Conservation (phyloP, 2,888 invertebrate species). For the Cerastoderma edule region DNA sequence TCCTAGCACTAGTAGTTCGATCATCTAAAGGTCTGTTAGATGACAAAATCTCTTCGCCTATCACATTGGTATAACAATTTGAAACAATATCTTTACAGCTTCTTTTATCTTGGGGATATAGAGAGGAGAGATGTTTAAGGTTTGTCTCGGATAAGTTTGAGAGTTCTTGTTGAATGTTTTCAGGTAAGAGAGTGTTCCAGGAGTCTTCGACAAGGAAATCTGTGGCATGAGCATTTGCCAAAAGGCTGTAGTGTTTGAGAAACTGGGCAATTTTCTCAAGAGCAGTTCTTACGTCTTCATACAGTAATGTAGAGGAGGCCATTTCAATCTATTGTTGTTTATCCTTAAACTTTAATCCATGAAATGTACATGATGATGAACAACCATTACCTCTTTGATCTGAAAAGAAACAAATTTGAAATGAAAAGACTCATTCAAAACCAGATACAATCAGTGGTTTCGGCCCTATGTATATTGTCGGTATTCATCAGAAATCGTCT, state of each 20-base stretch:
- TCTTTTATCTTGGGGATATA: too few species aligned
- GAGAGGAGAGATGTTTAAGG: slow-evolving; percentile 37
- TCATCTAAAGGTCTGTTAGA: too few species aligned
- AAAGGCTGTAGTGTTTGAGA: slow-evolving; percentile 66
- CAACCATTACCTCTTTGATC: too few species aligned
- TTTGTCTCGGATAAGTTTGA: slow-evolving; percentile 59
- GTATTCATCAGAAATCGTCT: too few species aligned
- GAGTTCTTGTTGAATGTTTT: slow-evolving; percentile 62
- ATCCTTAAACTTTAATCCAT: background rate
- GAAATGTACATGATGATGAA: background rate
- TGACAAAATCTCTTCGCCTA: too few species aligned
- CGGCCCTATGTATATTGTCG: too few species aligned
- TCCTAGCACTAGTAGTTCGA: too few species aligned
- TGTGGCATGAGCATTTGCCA: slow-evolving; percentile 78
- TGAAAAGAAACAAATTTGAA: too few species aligned
- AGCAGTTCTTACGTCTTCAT: slow-evolving; percentile 28
- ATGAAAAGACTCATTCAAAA: too few species aligned
- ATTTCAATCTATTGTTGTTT: background rate
- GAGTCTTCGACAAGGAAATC: slow-evolving; percentile 74
- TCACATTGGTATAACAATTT: too few species aligned
- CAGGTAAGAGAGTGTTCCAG: slow-evolving; percentile 71
- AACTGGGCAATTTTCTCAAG: slow-evolving; percentile 59
- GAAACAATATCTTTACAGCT: too few species aligned
- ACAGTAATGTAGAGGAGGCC: background rate
- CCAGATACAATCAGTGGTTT: too few species aligned